These are phyloP conservation scores for Conomelus anceps DNA, from an alignment of 2,888 invertebrate genomes.

Conservation along the genomic window DNA sequence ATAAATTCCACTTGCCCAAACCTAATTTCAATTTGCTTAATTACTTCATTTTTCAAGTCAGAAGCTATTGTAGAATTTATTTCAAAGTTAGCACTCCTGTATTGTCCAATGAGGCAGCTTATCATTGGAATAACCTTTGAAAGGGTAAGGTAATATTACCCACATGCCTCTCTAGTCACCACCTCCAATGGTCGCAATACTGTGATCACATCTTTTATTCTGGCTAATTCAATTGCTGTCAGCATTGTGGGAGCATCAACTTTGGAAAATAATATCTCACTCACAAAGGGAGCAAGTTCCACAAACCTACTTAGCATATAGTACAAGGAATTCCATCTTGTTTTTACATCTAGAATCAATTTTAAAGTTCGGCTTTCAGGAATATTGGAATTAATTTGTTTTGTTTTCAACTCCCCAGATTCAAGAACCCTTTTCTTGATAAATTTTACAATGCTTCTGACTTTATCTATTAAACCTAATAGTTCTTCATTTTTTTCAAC, in stretches of 20 bases:
- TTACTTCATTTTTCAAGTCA: no score
- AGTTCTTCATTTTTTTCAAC: neutral
- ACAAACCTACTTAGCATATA: neutral
- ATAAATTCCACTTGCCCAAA: no score
- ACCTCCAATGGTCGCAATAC: neutral
- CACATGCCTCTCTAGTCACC: neutral
- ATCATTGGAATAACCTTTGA: no score
- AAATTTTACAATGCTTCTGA: neutral
- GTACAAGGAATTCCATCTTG: neutral
- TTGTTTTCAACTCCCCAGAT: neutral
- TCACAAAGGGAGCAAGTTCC: neutral
- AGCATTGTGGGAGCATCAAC: neutral
- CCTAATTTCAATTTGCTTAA: no score
- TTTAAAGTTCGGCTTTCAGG: neutral
- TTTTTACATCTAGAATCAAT: slow-evolving; percentile 10
- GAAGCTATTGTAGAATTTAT: no score
- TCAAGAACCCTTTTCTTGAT: neutral
- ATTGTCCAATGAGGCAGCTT: no score
- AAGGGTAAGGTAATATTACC: no score
- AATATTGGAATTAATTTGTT: neutral
- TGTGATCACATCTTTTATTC: neutral
- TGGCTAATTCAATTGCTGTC: neutral
- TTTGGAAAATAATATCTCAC: neutral
- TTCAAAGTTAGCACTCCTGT: no score
- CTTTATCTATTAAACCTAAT: neutral